Evolutionary conservation across 2,113 vertebrate genomes (phyloP), one percentile per base, ranked within the genome.

Genomic region (Ammospiza caudacuta): DNA sequence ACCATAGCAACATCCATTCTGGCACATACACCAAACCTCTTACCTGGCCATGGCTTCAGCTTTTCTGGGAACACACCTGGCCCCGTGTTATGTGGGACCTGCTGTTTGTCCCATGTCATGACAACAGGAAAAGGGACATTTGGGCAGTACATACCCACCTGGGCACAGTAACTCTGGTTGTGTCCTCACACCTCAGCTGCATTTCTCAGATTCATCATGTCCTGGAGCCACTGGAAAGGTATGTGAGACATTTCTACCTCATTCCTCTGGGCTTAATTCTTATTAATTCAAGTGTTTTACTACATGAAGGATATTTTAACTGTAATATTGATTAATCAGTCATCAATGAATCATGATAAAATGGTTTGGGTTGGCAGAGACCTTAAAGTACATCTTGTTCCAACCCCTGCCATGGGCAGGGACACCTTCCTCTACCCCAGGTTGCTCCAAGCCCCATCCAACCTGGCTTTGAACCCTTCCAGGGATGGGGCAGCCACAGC

Each of bases 341-440:
- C 46, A 57, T 43, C 68, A 74, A 20, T 47, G 15, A 82, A 61
- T 46, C 46, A n/a, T 12, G 20, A n/a, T 22, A 35, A n/a, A 67
- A 41, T 47, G 13, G 4, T 62, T 35, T 68, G 61, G 24, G 39
- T n/a, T 82, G 62, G 43, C 47, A 61, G 11, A 25, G 13, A 68
- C 9, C 20, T 82, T n/a, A 35, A 12, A 68, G 61, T 3, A 25
- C n/a, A n/a, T 39, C 15, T 8, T 7, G 31, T 57, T 57, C 22
- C 17, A 80, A 12, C 3, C 25, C 25, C 9, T 37, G 75, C 25
- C 35, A 43, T 27, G 14, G 49, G 6, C 31, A 49, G 51, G 31
- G 8, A 44, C 29, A 55, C 2, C 6, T 66, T 44, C 11, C 35
- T 37, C 5, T 7, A 11, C 0, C 0, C 11, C 51, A 44, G 27